These are phyloP conservation scores for Gonatopus flavifemur DNA, from an alignment of 1,140 invertebrate species.

Conservation along the genomic window DNA sequence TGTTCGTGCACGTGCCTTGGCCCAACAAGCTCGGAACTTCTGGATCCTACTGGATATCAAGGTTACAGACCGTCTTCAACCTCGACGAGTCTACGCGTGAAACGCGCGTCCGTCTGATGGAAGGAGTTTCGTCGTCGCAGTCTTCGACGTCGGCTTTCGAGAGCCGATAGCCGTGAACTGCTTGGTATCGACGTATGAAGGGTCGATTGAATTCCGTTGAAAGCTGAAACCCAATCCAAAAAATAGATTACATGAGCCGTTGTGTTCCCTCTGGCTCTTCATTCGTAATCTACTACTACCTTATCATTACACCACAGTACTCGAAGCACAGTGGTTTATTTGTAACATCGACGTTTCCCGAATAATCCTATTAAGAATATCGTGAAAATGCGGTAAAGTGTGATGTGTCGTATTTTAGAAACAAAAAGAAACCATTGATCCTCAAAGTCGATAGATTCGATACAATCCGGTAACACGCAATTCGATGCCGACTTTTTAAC, in stretches of 20 bases:
- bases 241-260: neutral
- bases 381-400: too few species aligned
- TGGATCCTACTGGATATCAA: slow-evolving; percentile 50
- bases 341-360: too few species aligned
- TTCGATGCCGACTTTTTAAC: too few species aligned
- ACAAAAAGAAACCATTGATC: too few species aligned
- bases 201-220: neutral
- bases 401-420: too few species aligned
- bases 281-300: too few species aligned
- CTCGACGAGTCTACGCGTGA: slow-evolving; percentile 46
- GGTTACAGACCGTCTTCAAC: slow-evolving; percentile 51
- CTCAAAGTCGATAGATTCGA: too few species aligned
- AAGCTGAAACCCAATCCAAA: neutral
- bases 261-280: too few species aligned
- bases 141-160: slow-evolving; percentile 49
- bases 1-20: slow-evolving; percentile 72
- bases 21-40: slow-evolving; percentile 46
- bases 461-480: too few species aligned
- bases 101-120: slow-evolving; percentile 58
- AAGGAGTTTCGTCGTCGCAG: slow-evolving; percentile 56
- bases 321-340: too few species aligned
- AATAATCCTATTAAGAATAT: too few species aligned
- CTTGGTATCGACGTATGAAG: slow-evolving; percentile 50
- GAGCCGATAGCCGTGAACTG: slow-evolving; percentile 47
- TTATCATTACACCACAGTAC: too few species aligned